phyloP scores from a whole-genome alignment of 2,113 vertebrate species.

The Diphyllodes magnificus region DNA sequence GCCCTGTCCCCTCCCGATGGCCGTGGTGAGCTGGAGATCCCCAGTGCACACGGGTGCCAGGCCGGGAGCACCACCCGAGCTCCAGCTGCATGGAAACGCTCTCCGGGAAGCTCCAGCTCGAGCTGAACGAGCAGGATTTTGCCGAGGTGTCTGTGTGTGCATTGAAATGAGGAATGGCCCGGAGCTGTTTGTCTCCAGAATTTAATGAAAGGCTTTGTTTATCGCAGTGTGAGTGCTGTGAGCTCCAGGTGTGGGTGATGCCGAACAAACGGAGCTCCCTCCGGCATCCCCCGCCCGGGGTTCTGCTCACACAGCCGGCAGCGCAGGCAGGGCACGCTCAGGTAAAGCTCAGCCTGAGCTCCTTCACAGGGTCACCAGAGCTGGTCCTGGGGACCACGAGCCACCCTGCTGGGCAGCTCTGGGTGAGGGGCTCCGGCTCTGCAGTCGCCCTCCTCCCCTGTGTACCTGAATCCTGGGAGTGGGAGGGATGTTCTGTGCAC shows the following conservation, averaged over 20 bases:
- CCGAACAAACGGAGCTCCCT: fast-evolving
- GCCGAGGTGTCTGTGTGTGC: background rate
- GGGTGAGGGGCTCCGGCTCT: fast-evolving
- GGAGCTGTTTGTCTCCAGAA: background rate
- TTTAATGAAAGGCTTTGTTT: background rate
- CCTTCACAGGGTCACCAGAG: fast-evolving
- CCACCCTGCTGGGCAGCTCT: fast-evolving
- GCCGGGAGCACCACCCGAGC: fast-evolving
- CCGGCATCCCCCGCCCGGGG: background rate
- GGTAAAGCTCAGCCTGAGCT: fast-evolving
- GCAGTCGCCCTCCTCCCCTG: fast-evolving
- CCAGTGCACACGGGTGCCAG: fast-evolving
- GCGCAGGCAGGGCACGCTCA: fast-evolving
- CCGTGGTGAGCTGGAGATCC: fast-evolving
- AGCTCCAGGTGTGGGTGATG: background rate
- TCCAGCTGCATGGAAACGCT: fast-evolving
- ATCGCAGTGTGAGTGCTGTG: fast-evolving
- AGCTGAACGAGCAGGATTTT: background rate
- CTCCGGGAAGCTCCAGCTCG: background rate
- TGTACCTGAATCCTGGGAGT: fast-evolving
- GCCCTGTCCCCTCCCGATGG: fast-evolving
- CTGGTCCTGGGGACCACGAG: fast-evolving
- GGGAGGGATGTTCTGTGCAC: background rate
- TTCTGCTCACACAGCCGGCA: fast-evolving
- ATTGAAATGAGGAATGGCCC: background rate